A percentile compares a stretch with the other conserved stretches of the same genome.
These are phyloP conservation scores for Anastatus disparis DNA, from an alignment of 1,140 invertebrate species.

Conservation along the genomic window DNA sequence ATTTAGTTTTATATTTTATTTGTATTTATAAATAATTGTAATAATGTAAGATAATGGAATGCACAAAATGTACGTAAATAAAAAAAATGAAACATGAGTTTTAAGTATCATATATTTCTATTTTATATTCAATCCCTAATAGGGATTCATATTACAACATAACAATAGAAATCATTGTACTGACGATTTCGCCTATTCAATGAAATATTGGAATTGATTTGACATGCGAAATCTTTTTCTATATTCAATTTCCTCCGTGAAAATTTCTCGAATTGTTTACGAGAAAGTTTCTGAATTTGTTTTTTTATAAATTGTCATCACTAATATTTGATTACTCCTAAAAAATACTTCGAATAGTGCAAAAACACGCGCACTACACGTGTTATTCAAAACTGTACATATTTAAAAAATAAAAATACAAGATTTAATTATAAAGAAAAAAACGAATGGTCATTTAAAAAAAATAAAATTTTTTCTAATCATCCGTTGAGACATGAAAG, in stretches of 20 bases:
- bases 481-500: background rate
- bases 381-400: slow-evolving; percentile 12
- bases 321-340: background rate
- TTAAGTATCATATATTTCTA: slow-evolving; percentile 31
- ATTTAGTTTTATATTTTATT: too few relatives aligned
- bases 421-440: background rate
- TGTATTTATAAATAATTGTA: too few relatives aligned
- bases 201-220: slow-evolving; percentile 17
- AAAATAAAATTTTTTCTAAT: slow-evolving; percentile 4
- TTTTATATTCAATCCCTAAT: slow-evolving; percentile 12
- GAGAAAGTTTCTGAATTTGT: slow-evolving; percentile 2
- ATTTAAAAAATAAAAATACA: slow-evolving; percentile 6
- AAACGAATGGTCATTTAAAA: background rate
- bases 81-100: slow-evolving; percentile 1
- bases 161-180: slow-evolving; percentile 32
- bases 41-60: too few relatives aligned
- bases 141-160: slow-evolving; percentile 25
- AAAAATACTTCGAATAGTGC: slow-evolving; percentile 10
- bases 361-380: background rate
- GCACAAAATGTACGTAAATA: too few relatives aligned
- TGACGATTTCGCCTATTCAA: background rate
- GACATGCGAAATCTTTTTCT: background rate
- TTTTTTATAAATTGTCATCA: slow-evolving; percentile 1
- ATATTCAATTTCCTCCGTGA: background rate
- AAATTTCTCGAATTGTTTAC: background rate